A percentile compares a stretch with the other conserved stretches of the same genome.
Evolutionary conservation across 37 sponge, comb jelly and placozoan species (phyloP).

Genomic region (Haliclona indistincta): DNA sequence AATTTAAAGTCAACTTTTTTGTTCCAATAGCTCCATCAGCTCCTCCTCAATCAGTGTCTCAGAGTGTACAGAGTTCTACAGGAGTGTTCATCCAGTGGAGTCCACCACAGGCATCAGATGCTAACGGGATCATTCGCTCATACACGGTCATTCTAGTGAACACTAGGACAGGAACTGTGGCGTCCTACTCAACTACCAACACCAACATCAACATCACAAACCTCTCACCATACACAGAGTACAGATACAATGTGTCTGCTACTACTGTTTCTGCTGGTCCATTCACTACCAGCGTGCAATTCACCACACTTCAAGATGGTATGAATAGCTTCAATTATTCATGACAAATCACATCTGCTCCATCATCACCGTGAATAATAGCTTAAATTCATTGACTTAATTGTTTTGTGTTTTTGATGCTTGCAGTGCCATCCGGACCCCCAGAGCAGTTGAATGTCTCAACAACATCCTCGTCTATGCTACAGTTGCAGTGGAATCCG

Average conservation of each 20-base stretch:
- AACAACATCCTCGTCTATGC: not conserved
- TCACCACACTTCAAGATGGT: slow-evolving; percentile 37
- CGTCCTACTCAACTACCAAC: not conserved
- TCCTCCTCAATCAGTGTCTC: not conserved
- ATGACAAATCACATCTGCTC: not conserved
- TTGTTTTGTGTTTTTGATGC: too few relatives aligned
- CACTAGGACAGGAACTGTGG: not conserved
- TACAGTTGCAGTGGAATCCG: slow-evolving; percentile 14
- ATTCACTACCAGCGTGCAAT: not conserved
- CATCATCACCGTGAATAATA: not conserved
- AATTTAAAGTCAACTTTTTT: not conserved
- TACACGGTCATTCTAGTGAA: not conserved
- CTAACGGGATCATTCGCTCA: slow-evolving; percentile 15
- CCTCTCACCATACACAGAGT: slow-evolving; percentile 6
- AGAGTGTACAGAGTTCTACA: not conserved
- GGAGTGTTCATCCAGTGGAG: not conserved
- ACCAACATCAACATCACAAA: not conserved
- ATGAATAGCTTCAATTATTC: not conserved
- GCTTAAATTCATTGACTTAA: too few relatives aligned
- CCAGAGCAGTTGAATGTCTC: not conserved
- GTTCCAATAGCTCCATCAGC: not conserved
- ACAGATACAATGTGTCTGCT: slow-evolving; percentile 22
- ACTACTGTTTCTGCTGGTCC: slow-evolving; percentile 30
- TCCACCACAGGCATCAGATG: not conserved
- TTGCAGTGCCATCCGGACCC: not conserved